Conservation (phyloP, 2,888 invertebrate genomes). For the Chesias legatella region DNA sequence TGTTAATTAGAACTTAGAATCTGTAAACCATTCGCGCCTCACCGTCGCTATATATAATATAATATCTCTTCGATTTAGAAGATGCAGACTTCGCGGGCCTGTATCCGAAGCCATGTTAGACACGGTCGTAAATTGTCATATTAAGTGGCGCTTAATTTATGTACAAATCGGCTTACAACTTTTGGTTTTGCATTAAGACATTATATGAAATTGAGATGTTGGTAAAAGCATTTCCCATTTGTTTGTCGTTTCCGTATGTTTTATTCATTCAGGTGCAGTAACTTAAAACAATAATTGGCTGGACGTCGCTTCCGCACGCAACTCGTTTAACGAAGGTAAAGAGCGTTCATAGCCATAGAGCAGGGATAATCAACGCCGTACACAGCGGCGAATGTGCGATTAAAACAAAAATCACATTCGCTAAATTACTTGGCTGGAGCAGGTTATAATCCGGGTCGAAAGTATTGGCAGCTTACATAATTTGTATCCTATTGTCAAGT, state of each 20-base stretch:
- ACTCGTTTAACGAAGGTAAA: conserved; percentile 14
- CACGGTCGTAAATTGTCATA: conserved; percentile 61
- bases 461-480: no score
- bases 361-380: neutral
- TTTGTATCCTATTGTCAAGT: no score
- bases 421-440: no score
- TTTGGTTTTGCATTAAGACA: conserved; percentile 49
- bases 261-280: conserved; percentile 27
- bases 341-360: neutral
- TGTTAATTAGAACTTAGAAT: no score
- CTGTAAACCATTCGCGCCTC: no score
- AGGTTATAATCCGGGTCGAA: no score
- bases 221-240: conserved; percentile 28
- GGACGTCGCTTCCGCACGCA: conserved; percentile 41
- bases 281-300: conserved; percentile 26
- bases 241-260: conserved; percentile 36
- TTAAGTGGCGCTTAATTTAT: conserved; percentile 57
- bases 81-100: conserved; percentile 35
- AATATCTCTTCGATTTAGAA: conserved; percentile 6
- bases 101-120: conserved; percentile 35
- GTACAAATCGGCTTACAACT: conserved; percentile 54
- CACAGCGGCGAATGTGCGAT: no score
- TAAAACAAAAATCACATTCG: no score
- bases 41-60: neutral
- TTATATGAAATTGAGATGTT: conserved; percentile 50